phyloP scores from a whole-genome alignment of 1,140 invertebrate genomes.

The Globodera ellingtonae region DNA sequence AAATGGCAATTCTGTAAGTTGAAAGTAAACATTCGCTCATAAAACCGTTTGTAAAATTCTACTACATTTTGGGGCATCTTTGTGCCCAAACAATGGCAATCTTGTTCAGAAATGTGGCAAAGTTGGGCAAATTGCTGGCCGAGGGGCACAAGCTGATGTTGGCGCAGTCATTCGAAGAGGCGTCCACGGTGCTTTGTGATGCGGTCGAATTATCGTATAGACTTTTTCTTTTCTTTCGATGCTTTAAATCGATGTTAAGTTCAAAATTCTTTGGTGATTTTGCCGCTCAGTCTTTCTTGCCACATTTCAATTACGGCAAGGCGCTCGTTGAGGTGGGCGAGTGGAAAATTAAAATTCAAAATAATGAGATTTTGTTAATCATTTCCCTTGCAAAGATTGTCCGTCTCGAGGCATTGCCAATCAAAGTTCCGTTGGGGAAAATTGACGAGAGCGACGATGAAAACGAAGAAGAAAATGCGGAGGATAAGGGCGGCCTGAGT shows the following conservation, averaged over 20 bases:
- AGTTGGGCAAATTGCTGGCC: slow-evolving; percentile 31
- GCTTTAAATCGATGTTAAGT: slow-evolving; percentile 17
- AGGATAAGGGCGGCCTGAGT: slow-evolving; percentile 1
- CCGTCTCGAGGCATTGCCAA: slow-evolving; percentile 16
- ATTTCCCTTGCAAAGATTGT: slow-evolving; percentile 13
- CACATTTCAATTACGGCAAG: slow-evolving; percentile 32
- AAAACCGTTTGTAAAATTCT: too few species aligned
- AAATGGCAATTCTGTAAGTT: too few species aligned
- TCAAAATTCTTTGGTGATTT: slow-evolving; percentile 31
- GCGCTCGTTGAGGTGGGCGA: slow-evolving; percentile 15
- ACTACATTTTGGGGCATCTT: not conserved
- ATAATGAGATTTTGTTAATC: not conserved
- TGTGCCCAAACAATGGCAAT: not conserved
- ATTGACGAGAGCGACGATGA: slow-evolving; percentile 10
- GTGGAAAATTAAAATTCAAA: not conserved
- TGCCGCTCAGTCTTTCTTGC: slow-evolving; percentile 27
- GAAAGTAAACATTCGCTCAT: too few species aligned
- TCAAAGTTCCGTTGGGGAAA: slow-evolving; percentile 17
- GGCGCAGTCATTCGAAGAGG: slow-evolving; percentile 25
- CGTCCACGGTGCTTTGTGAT: slow-evolving; percentile 20
- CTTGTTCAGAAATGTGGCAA: slow-evolving; percentile 20
- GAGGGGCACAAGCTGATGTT: slow-evolving; percentile 27
- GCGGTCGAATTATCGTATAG: slow-evolving; percentile 28
- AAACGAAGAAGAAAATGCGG: slow-evolving; percentile 16
- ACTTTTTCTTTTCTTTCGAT: slow-evolving; percentile 6